Conservation (phyloP, 2,113 vertebrate species). For the Parotia lawesii region DNA sequence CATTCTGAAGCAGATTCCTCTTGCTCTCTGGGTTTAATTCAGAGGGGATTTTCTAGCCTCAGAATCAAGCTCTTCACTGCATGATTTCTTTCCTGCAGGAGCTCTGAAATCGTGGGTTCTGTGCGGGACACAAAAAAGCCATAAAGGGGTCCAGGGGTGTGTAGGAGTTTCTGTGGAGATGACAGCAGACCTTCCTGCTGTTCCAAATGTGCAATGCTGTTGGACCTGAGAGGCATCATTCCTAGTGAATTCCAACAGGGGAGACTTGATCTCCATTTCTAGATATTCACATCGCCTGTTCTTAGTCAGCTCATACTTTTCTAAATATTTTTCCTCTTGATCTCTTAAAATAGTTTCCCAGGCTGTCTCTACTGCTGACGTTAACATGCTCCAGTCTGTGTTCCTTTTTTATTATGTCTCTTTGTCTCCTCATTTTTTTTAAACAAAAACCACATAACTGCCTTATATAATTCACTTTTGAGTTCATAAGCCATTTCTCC, state of each 20-base stretch:
- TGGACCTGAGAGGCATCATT: background rate
- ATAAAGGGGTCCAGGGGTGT: background rate
- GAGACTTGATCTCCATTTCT: slow-evolving; percentile 20
- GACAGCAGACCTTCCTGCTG: background rate
- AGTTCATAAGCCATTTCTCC: background rate
- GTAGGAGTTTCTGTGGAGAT: background rate
- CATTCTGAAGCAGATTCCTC: slow-evolving; percentile 43
- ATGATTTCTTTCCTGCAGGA: slow-evolving; percentile 14
- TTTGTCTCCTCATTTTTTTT: background rate
- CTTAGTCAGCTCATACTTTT: slow-evolving; percentile 40
- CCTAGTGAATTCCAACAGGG: background rate
- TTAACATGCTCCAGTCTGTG: slow-evolving; percentile 29
- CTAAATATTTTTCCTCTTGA: slow-evolving; percentile 45
- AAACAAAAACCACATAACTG: background rate
- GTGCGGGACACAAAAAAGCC: background rate
- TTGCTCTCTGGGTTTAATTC: slow-evolving; percentile 35
- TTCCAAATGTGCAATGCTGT: background rate
- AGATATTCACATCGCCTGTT: slow-evolving; percentile 18
- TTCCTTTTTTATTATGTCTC: slow-evolving; percentile 25
- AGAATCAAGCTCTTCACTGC: background rate
- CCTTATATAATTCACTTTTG: background rate
- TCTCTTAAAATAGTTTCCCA: slow-evolving; percentile 51
- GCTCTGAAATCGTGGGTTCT: background rate
- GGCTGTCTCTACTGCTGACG: slow-evolving; percentile 27
- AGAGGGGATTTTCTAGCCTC: slow-evolving; percentile 25